A percentile compares a stretch with the other conserved stretches of the same genome.
These are phyloP conservation scores for Promerops cafer DNA, from an alignment of 2,113 vertebrate genomes.

Conservation along the genomic window DNA sequence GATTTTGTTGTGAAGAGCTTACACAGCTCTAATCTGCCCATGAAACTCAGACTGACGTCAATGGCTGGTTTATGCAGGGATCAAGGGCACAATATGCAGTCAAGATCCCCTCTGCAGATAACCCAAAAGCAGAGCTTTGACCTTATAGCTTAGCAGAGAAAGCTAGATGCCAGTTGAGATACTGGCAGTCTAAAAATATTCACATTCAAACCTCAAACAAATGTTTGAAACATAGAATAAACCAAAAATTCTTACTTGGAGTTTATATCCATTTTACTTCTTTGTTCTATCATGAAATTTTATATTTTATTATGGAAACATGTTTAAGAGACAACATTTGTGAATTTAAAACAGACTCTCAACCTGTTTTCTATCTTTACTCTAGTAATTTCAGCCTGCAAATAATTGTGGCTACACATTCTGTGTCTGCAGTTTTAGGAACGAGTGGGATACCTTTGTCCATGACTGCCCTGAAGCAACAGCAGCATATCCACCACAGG, in stretches of 20 bases:
- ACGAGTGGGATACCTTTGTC: background rate
- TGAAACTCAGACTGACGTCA: conserved; percentile 16
- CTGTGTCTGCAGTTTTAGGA: background rate
- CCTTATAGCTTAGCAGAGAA: background rate
- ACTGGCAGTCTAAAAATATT: background rate
- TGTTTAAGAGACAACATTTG: background rate
- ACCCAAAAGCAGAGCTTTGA: conserved; percentile 27
- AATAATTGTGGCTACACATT: background rate
- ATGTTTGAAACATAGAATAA: background rate
- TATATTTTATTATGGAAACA: background rate
- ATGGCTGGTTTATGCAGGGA: background rate
- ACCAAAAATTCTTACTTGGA: background rate
- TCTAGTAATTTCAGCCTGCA: background rate
- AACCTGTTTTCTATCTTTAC: background rate
- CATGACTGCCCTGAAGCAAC: background rate
- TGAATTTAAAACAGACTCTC: background rate
- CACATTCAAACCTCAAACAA: background rate
- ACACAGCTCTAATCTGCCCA: background rate
- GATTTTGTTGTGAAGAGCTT: conserved; percentile 16
- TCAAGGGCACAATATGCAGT: conserved; percentile 3
- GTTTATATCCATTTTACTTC: background rate
- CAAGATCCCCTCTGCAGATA: conserved; percentile 27
- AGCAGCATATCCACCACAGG: background rate
- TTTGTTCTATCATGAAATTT: background rate
- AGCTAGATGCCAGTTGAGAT: conserved; percentile 1